Conservation (phyloP, 1,140 invertebrate species). For the Ctenoplectra terminalis region DNA sequence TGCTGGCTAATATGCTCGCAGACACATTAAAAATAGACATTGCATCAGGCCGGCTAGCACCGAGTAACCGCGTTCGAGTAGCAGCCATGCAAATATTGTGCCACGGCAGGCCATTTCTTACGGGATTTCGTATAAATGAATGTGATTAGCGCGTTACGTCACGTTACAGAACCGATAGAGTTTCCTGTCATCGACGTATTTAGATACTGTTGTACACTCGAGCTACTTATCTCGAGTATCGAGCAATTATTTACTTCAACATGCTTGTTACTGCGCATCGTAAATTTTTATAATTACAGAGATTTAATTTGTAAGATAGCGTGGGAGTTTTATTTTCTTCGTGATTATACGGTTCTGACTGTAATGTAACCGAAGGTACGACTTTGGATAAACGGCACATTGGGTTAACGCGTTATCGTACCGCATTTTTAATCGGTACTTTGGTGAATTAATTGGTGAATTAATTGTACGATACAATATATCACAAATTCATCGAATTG, state of each 20-base stretch:
- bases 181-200: conserved; percentile 69
- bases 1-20: not conserved
- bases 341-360: too few relatives aligned
- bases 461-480: too few relatives aligned
- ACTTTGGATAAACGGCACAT: too few relatives aligned
- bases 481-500: too few relatives aligned
- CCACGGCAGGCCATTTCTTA: not conserved
- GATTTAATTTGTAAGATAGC: not conserved
- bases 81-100: conserved; percentile 41
- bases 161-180: conserved; percentile 14
- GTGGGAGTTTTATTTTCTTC: too few relatives aligned
- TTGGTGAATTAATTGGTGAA: too few relatives aligned
- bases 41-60: not conserved
- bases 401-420: too few relatives aligned
- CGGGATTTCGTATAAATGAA: conserved; percentile 50
- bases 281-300: not conserved
- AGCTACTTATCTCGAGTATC: conserved; percentile 30
- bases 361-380: too few relatives aligned
- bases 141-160: conserved; percentile 53
- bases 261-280: not conserved
- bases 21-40: conserved; percentile 35
- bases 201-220: conserved; percentile 53
- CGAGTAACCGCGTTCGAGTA: conserved; percentile 7
- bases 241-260: not conserved
- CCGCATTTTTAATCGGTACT: too few relatives aligned